Conservation (phyloP, 2,888 invertebrate genomes). For the Busseola fusca region DNA sequence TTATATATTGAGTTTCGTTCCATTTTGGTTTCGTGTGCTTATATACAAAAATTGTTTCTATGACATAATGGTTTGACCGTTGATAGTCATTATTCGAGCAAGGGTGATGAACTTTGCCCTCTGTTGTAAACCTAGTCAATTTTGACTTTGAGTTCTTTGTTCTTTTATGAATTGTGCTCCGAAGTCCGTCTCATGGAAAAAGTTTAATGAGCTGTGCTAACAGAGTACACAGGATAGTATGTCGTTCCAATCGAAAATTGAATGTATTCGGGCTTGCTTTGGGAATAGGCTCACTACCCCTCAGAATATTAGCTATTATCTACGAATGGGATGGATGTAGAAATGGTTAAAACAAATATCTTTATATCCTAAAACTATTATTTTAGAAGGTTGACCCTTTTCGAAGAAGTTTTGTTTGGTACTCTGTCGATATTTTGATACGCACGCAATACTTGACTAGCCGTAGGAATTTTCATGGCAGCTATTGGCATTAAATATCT, state of each 20-base stretch:
- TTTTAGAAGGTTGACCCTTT: conserved; percentile 5
- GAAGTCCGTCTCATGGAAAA: conserved; percentile 45
- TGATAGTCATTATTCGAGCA: conserved; percentile 29
- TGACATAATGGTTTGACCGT: conserved; percentile 33
- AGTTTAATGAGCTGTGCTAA: conserved; percentile 66
- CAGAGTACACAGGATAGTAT: conserved; percentile 44
- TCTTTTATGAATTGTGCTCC: conserved; percentile 57
- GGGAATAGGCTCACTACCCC: not conserved
- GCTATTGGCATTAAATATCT: not conserved
- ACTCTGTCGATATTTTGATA: not conserved
- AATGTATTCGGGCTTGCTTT: conserved; percentile 2
- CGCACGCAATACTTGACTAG: not conserved
- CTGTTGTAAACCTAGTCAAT: conserved; percentile 60
- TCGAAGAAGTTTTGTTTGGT: conserved; percentile 8
- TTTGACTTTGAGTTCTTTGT: conserved; percentile 66
- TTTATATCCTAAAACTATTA: conserved; percentile 10
- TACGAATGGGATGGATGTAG: not conserved
- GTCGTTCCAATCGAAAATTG: conserved; percentile 17
- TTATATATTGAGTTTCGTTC: conserved; percentile 26
- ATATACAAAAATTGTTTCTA: conserved; percentile 22
- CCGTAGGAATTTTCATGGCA: not conserved
- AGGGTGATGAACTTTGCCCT: conserved; percentile 63
- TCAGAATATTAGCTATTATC: not conserved
- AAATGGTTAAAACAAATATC: conserved; percentile 1
- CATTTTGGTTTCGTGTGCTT: conserved; percentile 19